Conservation (phyloP, 2,113 vertebrate genomes). For the Prochilodus magdalenae region DNA sequence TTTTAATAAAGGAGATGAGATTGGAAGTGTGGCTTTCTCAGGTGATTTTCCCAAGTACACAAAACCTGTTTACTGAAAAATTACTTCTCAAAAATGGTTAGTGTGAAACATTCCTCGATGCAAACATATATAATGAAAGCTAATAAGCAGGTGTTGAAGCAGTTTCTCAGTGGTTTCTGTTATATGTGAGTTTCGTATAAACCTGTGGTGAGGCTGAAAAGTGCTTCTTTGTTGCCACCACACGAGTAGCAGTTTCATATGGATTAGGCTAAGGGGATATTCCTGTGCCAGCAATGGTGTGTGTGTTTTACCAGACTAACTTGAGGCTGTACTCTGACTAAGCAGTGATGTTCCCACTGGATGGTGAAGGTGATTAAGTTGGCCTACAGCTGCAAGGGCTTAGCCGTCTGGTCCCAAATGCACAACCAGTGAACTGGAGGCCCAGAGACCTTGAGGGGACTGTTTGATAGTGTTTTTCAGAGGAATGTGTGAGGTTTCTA, state of each 20-base stretch:
- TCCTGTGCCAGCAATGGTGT: neutral
- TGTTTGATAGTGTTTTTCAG: neutral
- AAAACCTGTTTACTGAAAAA: too few species aligned
- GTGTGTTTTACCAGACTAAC: neutral
- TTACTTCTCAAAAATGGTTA: too few species aligned
- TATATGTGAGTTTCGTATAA: neutral
- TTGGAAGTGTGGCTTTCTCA: too few species aligned
- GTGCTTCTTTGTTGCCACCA: neutral
- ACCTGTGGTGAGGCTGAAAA: neutral
- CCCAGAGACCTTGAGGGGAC: neutral
- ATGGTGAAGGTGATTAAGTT: slow-evolving; percentile 27
- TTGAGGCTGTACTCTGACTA: neutral
- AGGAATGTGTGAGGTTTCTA: neutral
- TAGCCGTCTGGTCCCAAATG: slow-evolving; percentile 1
- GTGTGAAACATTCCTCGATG: neutral
- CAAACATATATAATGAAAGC: too few species aligned
- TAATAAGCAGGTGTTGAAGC: neutral
- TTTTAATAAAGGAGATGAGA: too few species aligned
- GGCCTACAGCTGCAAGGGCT: neutral
- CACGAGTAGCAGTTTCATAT: neutral
- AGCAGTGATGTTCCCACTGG: slow-evolving; percentile 20
- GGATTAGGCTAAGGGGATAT: neutral
- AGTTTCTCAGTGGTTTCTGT: neutral
- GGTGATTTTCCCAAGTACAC: too few species aligned
- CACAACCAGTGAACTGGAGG: neutral